These are phyloP conservation scores for Perithous albicinctus DNA, from an alignment of 2,888 invertebrate species.

Conservation along the genomic window DNA sequence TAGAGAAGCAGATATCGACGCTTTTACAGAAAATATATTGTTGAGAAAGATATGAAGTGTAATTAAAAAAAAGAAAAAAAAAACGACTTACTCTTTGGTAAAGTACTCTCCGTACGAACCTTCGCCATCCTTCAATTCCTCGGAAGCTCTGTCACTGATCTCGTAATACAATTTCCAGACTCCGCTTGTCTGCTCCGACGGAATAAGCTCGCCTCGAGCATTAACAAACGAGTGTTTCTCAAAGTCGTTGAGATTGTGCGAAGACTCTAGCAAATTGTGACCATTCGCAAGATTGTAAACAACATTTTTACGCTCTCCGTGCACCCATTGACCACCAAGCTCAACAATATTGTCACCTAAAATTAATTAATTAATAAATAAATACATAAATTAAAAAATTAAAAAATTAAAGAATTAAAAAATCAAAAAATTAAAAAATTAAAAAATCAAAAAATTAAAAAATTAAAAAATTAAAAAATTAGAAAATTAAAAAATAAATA, in stretches of 20 bases:
- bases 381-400: too few relatives aligned
- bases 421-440: too few relatives aligned
- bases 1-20: conserved; percentile 74
- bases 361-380: too few relatives aligned
- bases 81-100: conserved; percentile 77
- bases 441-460: too few relatives aligned
- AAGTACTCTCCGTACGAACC: conserved; percentile 83
- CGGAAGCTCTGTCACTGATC: conserved; percentile 80
- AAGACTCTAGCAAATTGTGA: conserved; percentile 82
- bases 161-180: conserved; percentile 82
- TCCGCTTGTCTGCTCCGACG: conserved; percentile 78
- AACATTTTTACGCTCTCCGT: conserved; percentile 89
- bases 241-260: conserved; percentile 69
- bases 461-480: too few relatives aligned
- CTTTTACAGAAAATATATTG: conserved; percentile 75
- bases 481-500: too few relatives aligned
- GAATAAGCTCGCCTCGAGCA: conserved; percentile 80
- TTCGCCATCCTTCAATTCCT: conserved; percentile 76
- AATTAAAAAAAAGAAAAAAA: conserved; percentile 20
- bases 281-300: conserved; percentile 86
- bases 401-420: too few relatives aligned
- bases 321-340: conserved; percentile 93
- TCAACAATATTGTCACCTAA: conserved; percentile 87
- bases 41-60: conserved; percentile 72
- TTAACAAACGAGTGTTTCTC: conserved; percentile 76